Evolutionary conservation across 2,113 vertebrate genomes (phyloP).

Genomic region (Eublepharis macularius): DNA sequence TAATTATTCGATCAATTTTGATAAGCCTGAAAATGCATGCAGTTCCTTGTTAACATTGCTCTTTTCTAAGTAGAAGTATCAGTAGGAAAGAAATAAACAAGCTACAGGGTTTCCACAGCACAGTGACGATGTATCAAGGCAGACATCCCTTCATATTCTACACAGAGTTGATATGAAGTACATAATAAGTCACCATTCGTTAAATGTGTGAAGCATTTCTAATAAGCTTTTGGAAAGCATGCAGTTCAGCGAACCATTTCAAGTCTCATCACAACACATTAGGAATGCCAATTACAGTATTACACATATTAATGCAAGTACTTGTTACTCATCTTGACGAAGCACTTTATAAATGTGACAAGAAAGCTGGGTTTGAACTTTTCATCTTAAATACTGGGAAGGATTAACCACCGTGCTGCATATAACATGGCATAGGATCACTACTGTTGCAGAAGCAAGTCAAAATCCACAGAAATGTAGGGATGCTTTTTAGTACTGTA

Average conservation of each 20-base stretch:
- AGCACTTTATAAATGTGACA: background rate
- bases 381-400: slow-evolving; percentile 1
- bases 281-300: slow-evolving; percentile 49
- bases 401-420: background rate
- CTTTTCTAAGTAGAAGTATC: slow-evolving; percentile 14
- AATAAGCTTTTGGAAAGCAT: slow-evolving; percentile 46
- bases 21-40: slow-evolving; percentile 45
- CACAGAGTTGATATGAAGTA: background rate
- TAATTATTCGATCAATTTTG: slow-evolving; percentile 37
- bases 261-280: slow-evolving; percentile 41
- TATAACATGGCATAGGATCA: background rate
- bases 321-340: slow-evolving; percentile 28
- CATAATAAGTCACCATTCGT: background rate
- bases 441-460: background rate
- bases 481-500: too few relatives aligned
- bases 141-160: slow-evolving; percentile 6
- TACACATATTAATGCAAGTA: slow-evolving; percentile 41
- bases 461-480: background rate
- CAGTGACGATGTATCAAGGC: slow-evolving; percentile 10
- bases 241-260: slow-evolving; percentile 51
- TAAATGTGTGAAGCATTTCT: slow-evolving; percentile 1
- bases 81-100: slow-evolving; percentile 13
- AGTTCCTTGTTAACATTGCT: background rate
- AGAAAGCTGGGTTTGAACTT: slow-evolving; percentile 3
- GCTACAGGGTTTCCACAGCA: background rate